Base-by-base conservation (phyloP, 2,113 vertebrate genomes). In the Scartelaos histophorus region DNA sequence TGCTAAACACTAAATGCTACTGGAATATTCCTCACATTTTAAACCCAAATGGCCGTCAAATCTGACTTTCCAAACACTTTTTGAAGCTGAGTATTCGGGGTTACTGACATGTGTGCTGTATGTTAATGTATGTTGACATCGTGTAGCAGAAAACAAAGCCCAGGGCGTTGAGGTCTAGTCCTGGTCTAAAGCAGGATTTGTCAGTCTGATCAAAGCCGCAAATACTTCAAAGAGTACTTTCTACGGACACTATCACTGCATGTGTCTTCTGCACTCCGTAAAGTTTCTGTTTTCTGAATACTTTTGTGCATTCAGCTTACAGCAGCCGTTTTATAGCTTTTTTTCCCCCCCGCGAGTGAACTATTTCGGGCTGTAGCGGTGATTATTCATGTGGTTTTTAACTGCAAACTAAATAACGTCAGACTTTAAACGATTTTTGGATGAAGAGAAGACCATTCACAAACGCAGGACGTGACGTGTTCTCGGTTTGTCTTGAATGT, bases 191-290 rank as follows among this genome's bases (percentile, higher is more conserved):
- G 80, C 70, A 53, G 83, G 80, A 90, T 87, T 90, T 88, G 82
- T 91, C 89, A 82, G 80, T 58, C 69, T 85, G 86, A 91, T 88
- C 86, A 91, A 89, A 91, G 85, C 83, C 82, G 72, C 78, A 65
- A 73, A 71, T 45, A 82, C 83, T 86, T 90, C 87, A 87, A 87
- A 87, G 85, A 16, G 76, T 81, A 82, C 70, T 88, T 73, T 87
- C 67, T 79, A 71, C 75, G 78, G 85, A 83, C 77, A 76, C 73
- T 71, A 72, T 78, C 62, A 7, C 74, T 80, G 72, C 72, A 65
- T 68, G 78, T 78, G 70, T 73, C 76, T 72, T 67, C 24, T 15
- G 65, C 67, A 65, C 74, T 70, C 68, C 72, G 57, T 35, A 78
- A 83, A 83, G 65, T 58, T 82, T 70, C 71, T 47, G 71, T 34